phyloP scores from a whole-genome alignment of 1,140 invertebrate genomes.

The Drosophila asahinai region DNA sequence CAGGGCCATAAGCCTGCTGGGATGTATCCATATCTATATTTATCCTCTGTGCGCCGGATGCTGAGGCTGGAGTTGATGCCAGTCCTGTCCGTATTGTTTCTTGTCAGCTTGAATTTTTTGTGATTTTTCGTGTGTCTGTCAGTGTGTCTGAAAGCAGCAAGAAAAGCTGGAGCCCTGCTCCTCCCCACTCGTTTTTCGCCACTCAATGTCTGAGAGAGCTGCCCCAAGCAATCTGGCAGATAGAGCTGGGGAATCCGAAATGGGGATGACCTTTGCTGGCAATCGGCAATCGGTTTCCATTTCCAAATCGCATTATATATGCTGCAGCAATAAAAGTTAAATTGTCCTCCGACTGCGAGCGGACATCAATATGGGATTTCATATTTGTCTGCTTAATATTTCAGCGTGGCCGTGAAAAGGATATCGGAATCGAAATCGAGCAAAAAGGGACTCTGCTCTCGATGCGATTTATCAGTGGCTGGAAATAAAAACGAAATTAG shows the following conservation, averaged over 20 bases:
- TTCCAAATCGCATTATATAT: conserved; percentile 74
- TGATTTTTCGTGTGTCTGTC: conserved; percentile 72
- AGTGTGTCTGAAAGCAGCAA: conserved; percentile 36
- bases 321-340: conserved; percentile 75
- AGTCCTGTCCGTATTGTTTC: conserved; percentile 63
- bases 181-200: conserved; percentile 5
- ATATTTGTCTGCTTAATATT: conserved; percentile 79
- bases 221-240: conserved; percentile 44
- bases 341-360: conserved; percentile 60
- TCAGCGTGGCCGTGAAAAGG: conserved; percentile 68
- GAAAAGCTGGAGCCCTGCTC: conserved; percentile 52
- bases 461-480: conserved; percentile 35
- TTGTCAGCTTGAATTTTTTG: conserved; percentile 63
- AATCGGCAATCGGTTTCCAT: conserved; percentile 74
- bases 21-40: conserved; percentile 56
- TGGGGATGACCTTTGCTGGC: conserved; percentile 73
- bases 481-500: conserved; percentile 55
- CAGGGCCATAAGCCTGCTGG: conserved; percentile 55
- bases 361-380: conserved; percentile 72
- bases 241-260: conserved; percentile 25
- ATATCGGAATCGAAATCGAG: conserved; percentile 27
- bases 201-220: conserved; percentile 44
- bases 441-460: conserved; percentile 15
- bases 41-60: conserved; percentile 25
- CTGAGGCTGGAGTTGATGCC: conserved; percentile 13